A percentile compares a stretch with the other conserved stretches of the same genome.
These are phyloP conservation scores for Geotrypetes seraphini DNA, from an alignment of 2,797 vertebrate species.

Conservation along the genomic window DNA sequence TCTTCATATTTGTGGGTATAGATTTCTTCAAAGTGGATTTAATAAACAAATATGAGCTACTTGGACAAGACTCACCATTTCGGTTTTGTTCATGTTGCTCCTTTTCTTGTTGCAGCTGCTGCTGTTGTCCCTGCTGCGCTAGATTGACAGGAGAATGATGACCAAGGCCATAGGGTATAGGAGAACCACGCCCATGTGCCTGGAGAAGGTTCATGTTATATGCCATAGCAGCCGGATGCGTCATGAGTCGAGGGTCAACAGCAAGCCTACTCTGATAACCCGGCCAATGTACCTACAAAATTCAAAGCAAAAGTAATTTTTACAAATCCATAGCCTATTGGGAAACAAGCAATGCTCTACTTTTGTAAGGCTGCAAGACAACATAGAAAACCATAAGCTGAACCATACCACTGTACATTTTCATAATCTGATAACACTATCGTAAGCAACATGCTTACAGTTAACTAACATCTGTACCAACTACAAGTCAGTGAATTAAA, in stretches of 20 bases:
- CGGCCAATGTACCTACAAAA: conserved; percentile 79
- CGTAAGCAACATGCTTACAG: too few relatives aligned
- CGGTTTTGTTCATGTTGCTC: conserved; percentile 78
- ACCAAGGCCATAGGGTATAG: conserved; percentile 78
- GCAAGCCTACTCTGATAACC: conserved; percentile 94
- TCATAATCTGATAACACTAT: too few relatives aligned
- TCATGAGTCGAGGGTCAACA: conserved; percentile 91
- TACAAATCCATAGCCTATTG: background rate
- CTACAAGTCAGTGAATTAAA: too few relatives aligned
- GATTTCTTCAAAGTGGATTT: too few relatives aligned
- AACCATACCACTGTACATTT: too few relatives aligned
- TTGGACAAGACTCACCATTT: too few relatives aligned
- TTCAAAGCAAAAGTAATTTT: background rate
- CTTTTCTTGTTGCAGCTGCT: conserved; percentile 69
- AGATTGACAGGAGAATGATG: conserved; percentile 84
- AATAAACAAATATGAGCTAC: too few relatives aligned
- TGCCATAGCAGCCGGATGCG: conserved; percentile 87
- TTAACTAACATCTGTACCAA: too few relatives aligned
- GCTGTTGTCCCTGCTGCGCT: conserved; percentile 54
- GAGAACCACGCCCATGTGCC: conserved; percentile 82
- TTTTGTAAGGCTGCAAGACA: background rate
- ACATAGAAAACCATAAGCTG: too few relatives aligned
- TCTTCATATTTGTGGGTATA: too few relatives aligned
- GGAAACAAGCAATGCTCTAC: background rate
- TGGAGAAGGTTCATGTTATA: conserved; percentile 95